A percentile compares a stretch with the other conserved stretches of the same genome.
These are phyloP conservation scores for Gymnobelideus leadbeateri DNA, from an alignment of 2,113 vertebrate genomes.

Conservation along the genomic window DNA sequence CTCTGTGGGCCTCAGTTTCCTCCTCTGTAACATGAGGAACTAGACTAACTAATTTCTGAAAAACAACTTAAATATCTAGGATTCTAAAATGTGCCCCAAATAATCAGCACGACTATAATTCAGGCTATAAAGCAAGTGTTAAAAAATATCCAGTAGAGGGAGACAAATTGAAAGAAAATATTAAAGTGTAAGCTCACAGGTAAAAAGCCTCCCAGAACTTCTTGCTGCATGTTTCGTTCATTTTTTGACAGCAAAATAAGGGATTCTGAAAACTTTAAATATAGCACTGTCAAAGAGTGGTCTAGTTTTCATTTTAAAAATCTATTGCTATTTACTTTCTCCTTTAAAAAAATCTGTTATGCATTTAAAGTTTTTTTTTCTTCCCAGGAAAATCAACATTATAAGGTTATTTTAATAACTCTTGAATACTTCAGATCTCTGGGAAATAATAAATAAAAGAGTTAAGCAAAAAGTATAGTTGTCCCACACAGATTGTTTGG, in stretches of 20 bases:
- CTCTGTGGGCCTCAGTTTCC: background rate
- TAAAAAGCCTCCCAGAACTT: background rate
- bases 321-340: background rate
- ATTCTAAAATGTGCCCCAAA: slow-evolving; percentile 30
- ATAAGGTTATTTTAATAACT: background rate
- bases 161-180: slow-evolving; percentile 69
- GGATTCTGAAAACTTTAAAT: background rate
- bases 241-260: background rate
- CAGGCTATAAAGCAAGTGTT: background rate
- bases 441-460: background rate
- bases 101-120: background rate
- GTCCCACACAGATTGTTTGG: background rate
- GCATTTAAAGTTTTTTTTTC: background rate
- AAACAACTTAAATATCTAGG: background rate
- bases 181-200: background rate
- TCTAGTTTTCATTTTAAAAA: background rate
- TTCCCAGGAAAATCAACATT: background rate
- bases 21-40: background rate
- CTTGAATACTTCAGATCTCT: background rate
- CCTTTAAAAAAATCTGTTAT: background rate
- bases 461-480: background rate
- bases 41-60: background rate
- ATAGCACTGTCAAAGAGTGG: background rate
- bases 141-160: slow-evolving; percentile 71
- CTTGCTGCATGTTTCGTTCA: background rate